These are phyloP conservation scores for Pelosia muscerda DNA, from an alignment of 2,888 invertebrate genomes.

Conservation along the genomic window DNA sequence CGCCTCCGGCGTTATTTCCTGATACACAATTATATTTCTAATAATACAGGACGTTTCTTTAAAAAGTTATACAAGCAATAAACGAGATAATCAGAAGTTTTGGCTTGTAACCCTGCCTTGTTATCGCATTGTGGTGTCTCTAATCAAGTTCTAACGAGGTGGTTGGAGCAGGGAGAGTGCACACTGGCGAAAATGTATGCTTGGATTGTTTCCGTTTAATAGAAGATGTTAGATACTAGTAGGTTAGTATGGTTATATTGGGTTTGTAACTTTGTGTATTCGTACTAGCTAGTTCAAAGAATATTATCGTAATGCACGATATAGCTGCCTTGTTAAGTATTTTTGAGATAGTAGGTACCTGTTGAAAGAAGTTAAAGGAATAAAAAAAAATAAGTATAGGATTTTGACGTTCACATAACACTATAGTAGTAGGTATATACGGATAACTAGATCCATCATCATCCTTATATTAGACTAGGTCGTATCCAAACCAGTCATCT, in stretches of 20 bases:
- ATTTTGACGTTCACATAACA: too few species aligned
- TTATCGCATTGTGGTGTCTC: conserved; percentile 69
- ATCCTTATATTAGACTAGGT: too few species aligned
- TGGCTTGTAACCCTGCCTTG: conserved; percentile 54
- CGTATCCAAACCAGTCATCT: too few species aligned
- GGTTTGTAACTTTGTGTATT: not conserved
- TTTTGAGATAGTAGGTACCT: too few species aligned
- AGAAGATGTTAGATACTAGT: not conserved
- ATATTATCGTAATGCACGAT: too few species aligned
- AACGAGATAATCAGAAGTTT: conserved; percentile 67
- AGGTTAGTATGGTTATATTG: not conserved
- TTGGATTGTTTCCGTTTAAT: conserved; percentile 20
- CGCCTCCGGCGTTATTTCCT: conserved; percentile 49
- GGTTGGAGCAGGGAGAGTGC: conserved; percentile 47
- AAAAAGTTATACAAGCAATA: conserved; percentile 60
- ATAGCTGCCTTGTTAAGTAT: too few species aligned
- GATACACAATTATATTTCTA: conserved; percentile 46
- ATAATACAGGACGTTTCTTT: conserved; percentile 56
- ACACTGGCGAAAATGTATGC: conserved; percentile 35
- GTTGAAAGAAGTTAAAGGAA: too few species aligned
- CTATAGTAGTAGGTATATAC: too few species aligned
- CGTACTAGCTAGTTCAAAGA: not conserved
- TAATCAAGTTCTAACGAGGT: conserved; percentile 76
- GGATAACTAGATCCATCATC: too few species aligned
- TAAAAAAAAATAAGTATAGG: too few species aligned